Conservation (phyloP, 2,888 invertebrate genomes). For the Pediacus dermestoides region DNA sequence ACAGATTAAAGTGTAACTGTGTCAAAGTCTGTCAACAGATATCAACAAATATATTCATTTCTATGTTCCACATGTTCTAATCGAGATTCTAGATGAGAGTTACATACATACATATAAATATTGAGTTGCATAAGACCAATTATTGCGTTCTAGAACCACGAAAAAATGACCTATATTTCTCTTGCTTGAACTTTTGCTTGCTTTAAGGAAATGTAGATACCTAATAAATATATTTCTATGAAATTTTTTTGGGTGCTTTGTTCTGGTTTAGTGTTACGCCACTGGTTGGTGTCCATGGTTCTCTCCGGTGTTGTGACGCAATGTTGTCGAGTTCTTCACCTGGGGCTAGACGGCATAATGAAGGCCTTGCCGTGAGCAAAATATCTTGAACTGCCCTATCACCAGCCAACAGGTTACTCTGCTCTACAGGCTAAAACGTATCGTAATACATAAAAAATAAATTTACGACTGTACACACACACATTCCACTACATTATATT, state of each 20-base stretch:
- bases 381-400: slow-evolving; percentile 22
- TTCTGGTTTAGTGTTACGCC: too few relatives aligned
- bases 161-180: too few relatives aligned
- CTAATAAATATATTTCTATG: too few relatives aligned
- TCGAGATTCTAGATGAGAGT: slow-evolving; percentile 1
- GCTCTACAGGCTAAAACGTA: too few relatives aligned
- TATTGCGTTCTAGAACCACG: too few relatives aligned
- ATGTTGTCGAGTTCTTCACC: slow-evolving; percentile 33
- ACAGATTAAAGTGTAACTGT: slow-evolving; percentile 1
- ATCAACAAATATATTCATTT: slow-evolving; percentile 2
- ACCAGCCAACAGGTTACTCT: slow-evolving; percentile 8
- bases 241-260: too few relatives aligned
- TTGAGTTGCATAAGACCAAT: slow-evolving; percentile 2
- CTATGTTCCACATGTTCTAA: slow-evolving; percentile 2
- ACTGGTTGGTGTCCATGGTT: too few relatives aligned
- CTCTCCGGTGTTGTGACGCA: slow-evolving; percentile 36
- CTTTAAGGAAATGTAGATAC: too few relatives aligned
- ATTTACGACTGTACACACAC: slow-evolving; percentile 6
- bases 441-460: not conserved
- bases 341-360: slow-evolving; percentile 32
- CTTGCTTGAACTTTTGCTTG: too few relatives aligned
- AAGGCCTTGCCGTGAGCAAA: slow-evolving; percentile 36
- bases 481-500: slow-evolving; percentile 6
- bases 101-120: not conserved
- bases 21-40: slow-evolving; percentile 1